phyloP scores from a whole-genome alignment of 2,113 vertebrate species.

The Picathartes gymnocephalus region DNA sequence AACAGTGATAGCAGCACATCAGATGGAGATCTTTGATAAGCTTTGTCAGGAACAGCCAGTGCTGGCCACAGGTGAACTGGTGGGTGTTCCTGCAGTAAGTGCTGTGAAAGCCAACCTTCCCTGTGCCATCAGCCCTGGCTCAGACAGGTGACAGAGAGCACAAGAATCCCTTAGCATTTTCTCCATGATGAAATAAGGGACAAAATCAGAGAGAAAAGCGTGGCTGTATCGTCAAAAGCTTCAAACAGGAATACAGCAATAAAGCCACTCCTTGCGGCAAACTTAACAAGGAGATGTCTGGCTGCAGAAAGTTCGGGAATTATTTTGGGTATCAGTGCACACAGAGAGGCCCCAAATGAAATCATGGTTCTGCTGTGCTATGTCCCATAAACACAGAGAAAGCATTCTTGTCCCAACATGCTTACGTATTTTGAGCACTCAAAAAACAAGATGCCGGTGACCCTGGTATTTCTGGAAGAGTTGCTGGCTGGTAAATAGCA shows the following conservation, averaged over 20 bases:
- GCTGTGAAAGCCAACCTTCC: not conserved
- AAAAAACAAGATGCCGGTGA: not conserved
- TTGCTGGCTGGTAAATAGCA: constrained; percentile 9
- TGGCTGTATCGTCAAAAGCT: not conserved
- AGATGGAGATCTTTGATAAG: not conserved
- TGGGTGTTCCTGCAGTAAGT: not conserved
- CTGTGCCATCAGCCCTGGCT: not conserved
- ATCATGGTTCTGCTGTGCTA: not conserved
- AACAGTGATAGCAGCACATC: not conserved
- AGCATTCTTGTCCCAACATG: not conserved
- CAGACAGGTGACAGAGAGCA: not conserved
- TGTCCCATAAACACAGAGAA: not conserved
- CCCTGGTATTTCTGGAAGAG: constrained; percentile 44
- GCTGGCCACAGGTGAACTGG: not conserved
- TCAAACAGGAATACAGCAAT: not conserved
- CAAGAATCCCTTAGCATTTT: not conserved
- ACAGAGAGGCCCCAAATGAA: not conserved
- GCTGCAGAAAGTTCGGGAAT: not conserved
- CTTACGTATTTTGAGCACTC: not conserved
- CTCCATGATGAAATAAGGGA: not conserved
- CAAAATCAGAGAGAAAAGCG: not conserved
- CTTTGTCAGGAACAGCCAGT: not conserved
- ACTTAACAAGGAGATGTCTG: not conserved
- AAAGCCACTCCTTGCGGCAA: not conserved
- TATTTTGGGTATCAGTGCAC: not conserved